These are phyloP conservation scores for Sciurus niger DNA, from an alignment of 2,113 vertebrate species.

Conservation along the genomic window DNA sequence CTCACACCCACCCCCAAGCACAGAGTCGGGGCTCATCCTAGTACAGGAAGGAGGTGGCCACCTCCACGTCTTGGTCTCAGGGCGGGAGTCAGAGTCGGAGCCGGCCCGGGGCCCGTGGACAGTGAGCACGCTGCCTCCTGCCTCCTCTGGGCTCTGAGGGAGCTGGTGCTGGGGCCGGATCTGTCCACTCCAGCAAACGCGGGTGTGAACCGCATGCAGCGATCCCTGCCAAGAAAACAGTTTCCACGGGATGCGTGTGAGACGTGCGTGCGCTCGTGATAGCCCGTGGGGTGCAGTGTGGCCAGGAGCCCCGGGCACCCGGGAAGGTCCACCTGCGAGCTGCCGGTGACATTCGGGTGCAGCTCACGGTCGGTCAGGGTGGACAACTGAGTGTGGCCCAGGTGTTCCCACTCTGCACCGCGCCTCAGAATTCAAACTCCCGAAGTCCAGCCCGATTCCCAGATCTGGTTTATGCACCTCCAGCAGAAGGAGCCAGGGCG, in stretches of 20 bases:
- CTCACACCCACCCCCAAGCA: background rate
- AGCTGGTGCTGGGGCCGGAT: background rate
- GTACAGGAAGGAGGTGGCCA: background rate
- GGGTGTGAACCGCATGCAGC: background rate
- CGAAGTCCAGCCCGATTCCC: background rate
- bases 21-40: background rate
- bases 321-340: too few relatives aligned
- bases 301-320: rapidly evolving
- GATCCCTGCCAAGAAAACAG: background rate
- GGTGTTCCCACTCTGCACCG: background rate
- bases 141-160: background rate
- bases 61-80: background rate
- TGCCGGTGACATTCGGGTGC: rapidly evolving
- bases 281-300: rapidly evolving
- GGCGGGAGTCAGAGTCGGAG: background rate
- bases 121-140: background rate
- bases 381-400: background rate
- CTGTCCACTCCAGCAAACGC: background rate
- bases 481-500: background rate
- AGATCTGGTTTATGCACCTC: background rate
- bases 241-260: background rate
- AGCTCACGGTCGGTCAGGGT: rapidly evolving
- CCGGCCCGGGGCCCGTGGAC: background rate
- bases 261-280: rapidly evolving
- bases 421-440: background rate